Evolutionary conservation across 2,113 vertebrate genomes (phyloP).

Genomic region (Campylomormyrus tamandua): DNA sequence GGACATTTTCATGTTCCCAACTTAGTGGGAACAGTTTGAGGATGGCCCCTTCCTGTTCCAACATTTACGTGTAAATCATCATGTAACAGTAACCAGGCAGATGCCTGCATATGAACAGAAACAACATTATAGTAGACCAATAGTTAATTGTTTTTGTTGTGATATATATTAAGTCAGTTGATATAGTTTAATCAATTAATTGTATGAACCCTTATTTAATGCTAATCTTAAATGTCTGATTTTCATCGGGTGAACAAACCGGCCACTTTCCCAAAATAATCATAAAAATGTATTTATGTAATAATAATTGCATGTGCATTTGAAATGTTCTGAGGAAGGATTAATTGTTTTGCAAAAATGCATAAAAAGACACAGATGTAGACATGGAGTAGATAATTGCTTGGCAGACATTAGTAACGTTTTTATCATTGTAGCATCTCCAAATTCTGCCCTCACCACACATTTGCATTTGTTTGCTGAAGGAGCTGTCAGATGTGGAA

Average conservation of each 20-base stretch:
- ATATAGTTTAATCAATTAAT: neutral
- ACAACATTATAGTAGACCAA: neutral
- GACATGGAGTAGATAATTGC: neutral
- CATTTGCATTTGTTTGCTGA: neutral
- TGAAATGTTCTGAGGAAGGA: neutral
- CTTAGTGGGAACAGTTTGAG: too few relatives aligned
- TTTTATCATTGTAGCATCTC: neutral
- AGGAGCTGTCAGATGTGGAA: neutral
- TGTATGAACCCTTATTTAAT: neutral
- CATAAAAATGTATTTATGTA: neutral
- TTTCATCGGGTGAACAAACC: neutral
- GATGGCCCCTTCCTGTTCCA: too few relatives aligned
- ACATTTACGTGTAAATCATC: neutral
- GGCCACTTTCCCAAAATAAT: neutral
- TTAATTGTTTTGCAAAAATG: neutral
- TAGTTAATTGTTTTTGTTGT: neutral
- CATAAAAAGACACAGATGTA: neutral
- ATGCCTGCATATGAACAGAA: neutral
- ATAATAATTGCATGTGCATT: neutral
- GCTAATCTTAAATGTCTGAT: neutral
- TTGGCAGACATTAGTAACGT: neutral
- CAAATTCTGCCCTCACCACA: neutral
- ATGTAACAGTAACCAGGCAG: neutral
- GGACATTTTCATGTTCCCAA: too few relatives aligned
- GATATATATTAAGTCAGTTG: neutral